A percentile compares a stretch with the other conserved stretches of the same genome.
Evolutionary conservation across 1,140 invertebrate species (phyloP).

Genomic region (Eubasilissa regina): DNA sequence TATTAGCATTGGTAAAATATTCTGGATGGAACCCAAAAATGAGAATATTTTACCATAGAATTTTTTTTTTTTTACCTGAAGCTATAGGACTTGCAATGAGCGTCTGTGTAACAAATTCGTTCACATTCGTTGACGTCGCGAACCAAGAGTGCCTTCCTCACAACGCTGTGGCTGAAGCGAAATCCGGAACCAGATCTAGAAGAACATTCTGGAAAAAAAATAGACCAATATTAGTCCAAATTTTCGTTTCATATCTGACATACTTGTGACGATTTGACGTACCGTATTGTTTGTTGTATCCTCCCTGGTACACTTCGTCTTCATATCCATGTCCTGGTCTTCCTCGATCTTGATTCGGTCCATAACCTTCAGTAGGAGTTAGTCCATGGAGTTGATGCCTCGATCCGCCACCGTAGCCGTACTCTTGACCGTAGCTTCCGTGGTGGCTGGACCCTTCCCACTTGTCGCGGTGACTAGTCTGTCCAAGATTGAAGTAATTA

Average conservation of each 20-base stretch:
- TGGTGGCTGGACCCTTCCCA: slow-evolving; percentile 59
- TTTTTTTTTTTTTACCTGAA: slow-evolving; percentile 82
- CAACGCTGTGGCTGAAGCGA: slow-evolving; percentile 76
- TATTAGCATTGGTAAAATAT: no score
- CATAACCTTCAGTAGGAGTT: slow-evolving; percentile 31
- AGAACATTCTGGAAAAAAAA: slow-evolving; percentile 78
- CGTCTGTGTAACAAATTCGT: slow-evolving; percentile 79
- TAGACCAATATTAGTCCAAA: no score
- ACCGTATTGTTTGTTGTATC: slow-evolving; percentile 23
- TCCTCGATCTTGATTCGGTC: slow-evolving; percentile 23
- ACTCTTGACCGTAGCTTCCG: slow-evolving; percentile 20
- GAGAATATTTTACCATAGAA: no score
- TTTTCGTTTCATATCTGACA: not conserved
- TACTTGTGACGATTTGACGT: not conserved
- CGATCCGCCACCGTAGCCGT: slow-evolving; percentile 32
- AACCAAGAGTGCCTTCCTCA: slow-evolving; percentile 77
- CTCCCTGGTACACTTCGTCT: not conserved
- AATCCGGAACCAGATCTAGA: slow-evolving; percentile 82
- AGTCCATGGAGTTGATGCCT: slow-evolving; percentile 47
- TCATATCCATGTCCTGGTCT: slow-evolving; percentile 20
- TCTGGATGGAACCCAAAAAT: no score
- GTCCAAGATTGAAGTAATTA: slow-evolving; percentile 53
- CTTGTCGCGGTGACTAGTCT: slow-evolving; percentile 40
- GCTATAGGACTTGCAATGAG: slow-evolving; percentile 82
- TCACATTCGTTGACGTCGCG: slow-evolving; percentile 83